Evolutionary conservation across 2,888 invertebrate species (phyloP).

Genomic region (Macrosiphum euphorbiae): DNA sequence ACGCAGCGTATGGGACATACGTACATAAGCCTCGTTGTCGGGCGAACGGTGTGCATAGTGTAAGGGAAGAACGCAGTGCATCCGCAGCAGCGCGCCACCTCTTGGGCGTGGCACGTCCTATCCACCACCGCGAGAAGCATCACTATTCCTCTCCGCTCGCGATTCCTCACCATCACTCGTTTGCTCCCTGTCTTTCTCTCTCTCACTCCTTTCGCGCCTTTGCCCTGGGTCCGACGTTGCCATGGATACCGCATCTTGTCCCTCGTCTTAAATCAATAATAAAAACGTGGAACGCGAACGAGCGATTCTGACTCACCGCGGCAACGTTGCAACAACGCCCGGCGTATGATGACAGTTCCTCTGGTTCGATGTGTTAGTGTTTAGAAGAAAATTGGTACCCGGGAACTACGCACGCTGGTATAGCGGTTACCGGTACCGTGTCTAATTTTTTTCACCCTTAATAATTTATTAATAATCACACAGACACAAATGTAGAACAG

Average conservation of each 20-base stretch:
- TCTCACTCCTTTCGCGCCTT: constrained; percentile 33
- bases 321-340: constrained; percentile 54
- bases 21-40: background rate
- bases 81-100: constrained; percentile 43
- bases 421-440: background rate
- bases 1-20: background rate
- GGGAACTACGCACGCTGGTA: background rate
- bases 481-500: background rate
- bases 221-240: constrained; percentile 54
- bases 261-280: constrained; percentile 62
- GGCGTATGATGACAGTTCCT: constrained; percentile 21
- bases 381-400: background rate
- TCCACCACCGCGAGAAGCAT: constrained; percentile 13
- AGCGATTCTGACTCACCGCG: constrained; percentile 16
- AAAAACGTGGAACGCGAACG: constrained; percentile 58
- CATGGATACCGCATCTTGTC: constrained; percentile 61
- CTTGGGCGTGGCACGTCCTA: constrained; percentile 57
- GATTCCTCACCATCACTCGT: constrained; percentile 15
- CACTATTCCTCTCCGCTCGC: constrained; percentile 31
- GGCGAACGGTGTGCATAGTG: background rate
- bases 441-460: background rate
- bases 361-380: background rate
- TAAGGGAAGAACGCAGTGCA: constrained; percentile 52
- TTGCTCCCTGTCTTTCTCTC: background rate
- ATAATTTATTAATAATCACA: background rate